Evolutionary conservation across 2,797 vertebrate species (phyloP).

Genomic region (Rhinatrema bivittatum): DNA sequence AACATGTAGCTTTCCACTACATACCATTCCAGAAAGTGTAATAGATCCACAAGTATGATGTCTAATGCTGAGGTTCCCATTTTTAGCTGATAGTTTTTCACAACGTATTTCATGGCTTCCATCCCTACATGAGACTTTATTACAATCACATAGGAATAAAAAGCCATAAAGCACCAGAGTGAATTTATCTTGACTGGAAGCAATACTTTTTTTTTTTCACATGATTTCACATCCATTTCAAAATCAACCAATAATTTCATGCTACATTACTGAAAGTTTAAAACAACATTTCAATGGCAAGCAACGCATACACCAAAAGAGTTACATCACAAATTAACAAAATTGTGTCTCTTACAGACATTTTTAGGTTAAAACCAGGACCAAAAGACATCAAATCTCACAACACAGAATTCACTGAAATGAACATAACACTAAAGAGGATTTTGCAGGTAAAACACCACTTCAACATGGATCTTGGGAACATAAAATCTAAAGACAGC

Average conservation of each 20-base stretch:
- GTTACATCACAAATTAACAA: conserved; percentile 60
- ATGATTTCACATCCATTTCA: conserved; percentile 68
- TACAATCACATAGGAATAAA: conserved; percentile 99
- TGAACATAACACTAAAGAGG: conserved; percentile 61
- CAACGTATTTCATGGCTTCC: conserved; percentile 98
- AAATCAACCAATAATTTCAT: conserved; percentile 69
- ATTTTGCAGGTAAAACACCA: conserved; percentile 37
- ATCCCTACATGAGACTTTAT: conserved; percentile 95
- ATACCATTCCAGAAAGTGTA: conserved; percentile 41
- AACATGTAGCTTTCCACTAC: conserved; percentile 39
- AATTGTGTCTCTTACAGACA: conserved; percentile 46
- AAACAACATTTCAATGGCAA: conserved; percentile 61
- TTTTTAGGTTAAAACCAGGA: too few relatives aligned
- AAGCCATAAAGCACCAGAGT: conserved; percentile 99
- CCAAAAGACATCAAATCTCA: conserved; percentile 51
- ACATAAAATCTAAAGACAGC: conserved; percentile 1
- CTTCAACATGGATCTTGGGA: conserved; percentile 57
- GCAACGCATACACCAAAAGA: conserved; percentile 57
- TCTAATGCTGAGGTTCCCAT: conserved; percentile 64
- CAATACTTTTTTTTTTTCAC: conserved; percentile 73
- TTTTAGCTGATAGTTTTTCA: conserved; percentile 81
- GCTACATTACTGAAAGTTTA: conserved; percentile 62
- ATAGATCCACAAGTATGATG: conserved; percentile 46
- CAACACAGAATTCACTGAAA: conserved; percentile 53
- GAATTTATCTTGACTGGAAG: conserved; percentile 78